Conservation (phyloP, 2,113 vertebrate species). For the Willisornis vidua region DNA sequence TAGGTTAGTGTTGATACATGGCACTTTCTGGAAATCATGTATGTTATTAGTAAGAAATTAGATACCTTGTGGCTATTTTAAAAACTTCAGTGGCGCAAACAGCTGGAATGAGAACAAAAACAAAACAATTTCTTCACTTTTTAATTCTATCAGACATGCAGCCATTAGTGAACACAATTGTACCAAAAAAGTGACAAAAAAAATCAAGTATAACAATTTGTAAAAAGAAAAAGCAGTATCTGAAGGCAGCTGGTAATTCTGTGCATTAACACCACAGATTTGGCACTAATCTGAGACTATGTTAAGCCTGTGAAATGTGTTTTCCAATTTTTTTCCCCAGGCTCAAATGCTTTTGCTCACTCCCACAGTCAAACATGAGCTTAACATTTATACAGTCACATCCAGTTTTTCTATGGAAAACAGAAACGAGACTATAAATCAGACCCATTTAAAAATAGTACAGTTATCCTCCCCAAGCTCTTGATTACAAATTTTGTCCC, state of each 20-base stretch:
- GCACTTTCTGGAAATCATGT: neutral
- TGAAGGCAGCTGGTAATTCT: neutral
- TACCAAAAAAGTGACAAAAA: neutral
- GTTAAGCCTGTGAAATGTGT: neutral
- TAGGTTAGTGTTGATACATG: neutral
- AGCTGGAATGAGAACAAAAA: slow-evolving; percentile 76
- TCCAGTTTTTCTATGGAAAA: neutral
- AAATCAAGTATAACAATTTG: neutral
- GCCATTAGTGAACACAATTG: neutral
- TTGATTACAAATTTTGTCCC: neutral
- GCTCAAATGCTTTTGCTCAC: neutral
- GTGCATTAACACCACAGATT: neutral
- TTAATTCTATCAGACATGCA: neutral
- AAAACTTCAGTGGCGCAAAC: slow-evolving; percentile 94
- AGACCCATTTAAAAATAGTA: neutral
- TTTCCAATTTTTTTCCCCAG: neutral
- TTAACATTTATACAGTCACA: neutral
- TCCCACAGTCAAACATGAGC: neutral
- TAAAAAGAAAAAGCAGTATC: neutral
- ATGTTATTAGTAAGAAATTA: slow-evolving; percentile 20
- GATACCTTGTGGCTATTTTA: slow-evolving; percentile 95
- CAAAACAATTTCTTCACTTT: neutral
- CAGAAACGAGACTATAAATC: neutral
- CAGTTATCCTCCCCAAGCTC: neutral
- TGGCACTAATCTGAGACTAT: neutral